Base-by-base conservation (phyloP, 2,797 vertebrate species). In the Scolopax bukidnonensis region DNA sequence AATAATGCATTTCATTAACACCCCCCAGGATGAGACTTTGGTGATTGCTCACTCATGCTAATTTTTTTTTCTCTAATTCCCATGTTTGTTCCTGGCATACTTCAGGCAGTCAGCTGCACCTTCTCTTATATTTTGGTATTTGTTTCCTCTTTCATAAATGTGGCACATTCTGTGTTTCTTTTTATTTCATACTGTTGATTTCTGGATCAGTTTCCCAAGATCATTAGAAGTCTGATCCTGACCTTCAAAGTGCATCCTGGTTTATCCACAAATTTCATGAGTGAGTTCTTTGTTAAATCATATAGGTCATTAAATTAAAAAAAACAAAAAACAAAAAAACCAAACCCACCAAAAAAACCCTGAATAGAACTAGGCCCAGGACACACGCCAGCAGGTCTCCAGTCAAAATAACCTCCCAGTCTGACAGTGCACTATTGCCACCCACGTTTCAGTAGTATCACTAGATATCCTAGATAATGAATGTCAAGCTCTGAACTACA, bases 1-100 rank as follows among this genome's bases (percentile, higher is more conserved):
- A 87, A 85, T 74, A 56, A 89, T 48, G 68, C 41, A 61, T 88
- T 83, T 85, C 54, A 82, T 91, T 84, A 90, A 81, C 74, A 91
- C 57, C 41, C 86, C 80, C 87, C 47, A 76, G 69, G 24, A 65
- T 21, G 80, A 90, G 69, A 71, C n/a, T 60, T 80, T 2, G 0
- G 4, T 65, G 78, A 92, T 87, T 79, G 65, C 65, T 95, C 76
- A 28, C 38, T 95, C 65, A 12, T 14, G 73, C 50, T 95, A 70
- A 15, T 64, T 77, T 87, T 91, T 91, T 75, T 90, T 87, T 57
- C 91, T 85, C 71, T 45, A 70, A 92, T 93, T 90, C 76, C 79
- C 30, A 8, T 43, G 51, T 64, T 87, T 89, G 74, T 85, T 73
- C 61, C 79, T 86, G 65, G 76, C 74, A 92, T 7, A 23, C 45